Conservation (phyloP, 2,888 invertebrate genomes). For the Ochropleura plecta region DNA sequence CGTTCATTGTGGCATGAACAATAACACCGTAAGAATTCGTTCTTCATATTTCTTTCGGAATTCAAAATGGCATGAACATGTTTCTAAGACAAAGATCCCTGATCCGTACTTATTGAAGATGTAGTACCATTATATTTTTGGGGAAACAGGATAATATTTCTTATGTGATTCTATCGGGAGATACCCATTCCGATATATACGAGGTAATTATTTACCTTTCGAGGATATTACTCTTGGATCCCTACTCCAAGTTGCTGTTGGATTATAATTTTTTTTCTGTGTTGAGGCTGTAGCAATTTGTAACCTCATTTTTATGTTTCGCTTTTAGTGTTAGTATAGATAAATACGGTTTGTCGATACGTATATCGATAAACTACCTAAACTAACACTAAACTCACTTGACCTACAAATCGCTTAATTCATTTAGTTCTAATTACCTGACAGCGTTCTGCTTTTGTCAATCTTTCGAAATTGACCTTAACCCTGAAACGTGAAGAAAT, state of each 20-base stretch:
- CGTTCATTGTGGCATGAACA: constrained; percentile 51
- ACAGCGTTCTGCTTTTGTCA: neutral
- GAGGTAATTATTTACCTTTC: constrained; percentile 58
- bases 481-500: neutral
- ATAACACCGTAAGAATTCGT: constrained; percentile 41
- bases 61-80: constrained; percentile 62
- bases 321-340: neutral
- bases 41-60: constrained; percentile 52
- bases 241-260: constrained; percentile 16
- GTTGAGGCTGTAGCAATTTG: constrained; percentile 5
- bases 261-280: constrained; percentile 30
- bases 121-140: constrained; percentile 46
- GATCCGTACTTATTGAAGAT: constrained; percentile 56
- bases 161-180: constrained; percentile 46
- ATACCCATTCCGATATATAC: constrained; percentile 34
- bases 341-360: too few relatives aligned
- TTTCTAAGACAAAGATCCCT: constrained; percentile 64
- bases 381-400: neutral
- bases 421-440: neutral
- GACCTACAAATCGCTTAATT: neutral
- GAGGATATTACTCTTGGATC: constrained; percentile 30
- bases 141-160: constrained; percentile 54
- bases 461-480: neutral
- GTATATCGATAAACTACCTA: neutral
- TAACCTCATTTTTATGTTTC: neutral